Evolutionary conservation across 2,888 invertebrate genomes (phyloP), one percentile per base, ranked within the genome.

Genomic region (Labia minor): DNA sequence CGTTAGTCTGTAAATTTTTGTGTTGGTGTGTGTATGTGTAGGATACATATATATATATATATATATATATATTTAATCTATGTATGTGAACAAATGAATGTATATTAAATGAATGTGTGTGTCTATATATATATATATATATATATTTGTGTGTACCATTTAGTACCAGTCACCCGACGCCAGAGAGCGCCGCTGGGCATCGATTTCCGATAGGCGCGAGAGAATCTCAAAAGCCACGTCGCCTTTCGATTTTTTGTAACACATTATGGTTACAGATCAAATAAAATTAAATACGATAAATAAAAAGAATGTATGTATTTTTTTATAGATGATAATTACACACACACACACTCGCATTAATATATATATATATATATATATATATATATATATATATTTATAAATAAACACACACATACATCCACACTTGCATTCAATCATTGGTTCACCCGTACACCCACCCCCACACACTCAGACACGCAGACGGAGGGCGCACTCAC

Each of bases 161-260:
- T 49, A 49, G 49, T 49, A 49, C n/a, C 49, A 4, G 49, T 3
- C 49, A 49, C n/a, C 3, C 49, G 49, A 49, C 49, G 49, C 49
- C 14, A 49, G 49, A 49, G 49, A 49, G 49, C 49, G 49, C 49
- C 49, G 49, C n/a, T 3, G 49, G 49, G 49, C 49, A 49, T 49
- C 49, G 49, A 49, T 49, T 49, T 49, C 49, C 49, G 49, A 49
- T 49, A 49, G 49, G 49, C 49, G 49, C 49, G 49, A 49, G 49
- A 10, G 49, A 49, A 49, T 49, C 8, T 4, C 49, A 49, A 49
- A 49, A 49, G 8, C n/a, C 49, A 33, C 33, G 33, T 33, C 33
- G 33, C 33, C 33, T 11, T 33, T 33, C 11, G 6, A 8, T 33
- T 33, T 33, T 33, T n/a, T n/a, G n/a, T n/a, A n/a, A n/a, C n/a